Base-by-base conservation (phyloP, 2,888 invertebrate genomes). In the Drosophila fulvimacula region DNA sequence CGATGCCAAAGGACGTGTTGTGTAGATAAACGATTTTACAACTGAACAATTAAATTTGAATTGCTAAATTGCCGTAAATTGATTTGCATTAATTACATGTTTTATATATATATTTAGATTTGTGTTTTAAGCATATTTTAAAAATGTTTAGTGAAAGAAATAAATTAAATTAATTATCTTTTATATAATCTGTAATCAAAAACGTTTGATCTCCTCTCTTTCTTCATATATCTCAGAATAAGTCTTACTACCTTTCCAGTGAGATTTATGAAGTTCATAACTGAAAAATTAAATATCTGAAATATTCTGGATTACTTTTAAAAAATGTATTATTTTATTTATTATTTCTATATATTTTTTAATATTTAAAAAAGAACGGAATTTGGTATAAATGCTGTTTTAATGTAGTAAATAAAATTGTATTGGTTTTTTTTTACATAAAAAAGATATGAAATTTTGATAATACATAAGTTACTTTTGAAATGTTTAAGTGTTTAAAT, bases 361-460 rank as follows among this genome's bases (percentile, higher is more conserved):
- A n/a, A n/a, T n/a, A n/a, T n/a, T n/a, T n/a, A n/a, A n/a, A n/a
- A n/a, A n/a, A n/a, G n/a, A n/a, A n/a, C n/a, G n/a, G n/a, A 30
- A 49, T 51, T 68, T 59, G 71, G 69, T 69, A 58, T 36, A 34
- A 24, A 44, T 59, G 74, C 53, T 67, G 30, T 9, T 74, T 36
- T 59, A 68, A 74, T 59, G 10, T 17, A 42, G 15, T 34, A 17
- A 15, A 69, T 30, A 39, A 42, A 57, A 7, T 38, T 56, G 10
- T 3, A 39, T 9, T 34, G 32, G 19, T 7, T 19, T n/a, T 51
- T 19, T 49, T 15, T 17, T 15, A 32, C 21, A 52, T 36, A 38
- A 15, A 38, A 48, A 21, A 15, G 41, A 49, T 24, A 13, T 21
- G 21, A 0, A 30, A 36, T 32, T 41, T 24, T 10, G 17, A 72